Conservation (phyloP, 2,888 invertebrate species). For the Onchidella celtica region DNA sequence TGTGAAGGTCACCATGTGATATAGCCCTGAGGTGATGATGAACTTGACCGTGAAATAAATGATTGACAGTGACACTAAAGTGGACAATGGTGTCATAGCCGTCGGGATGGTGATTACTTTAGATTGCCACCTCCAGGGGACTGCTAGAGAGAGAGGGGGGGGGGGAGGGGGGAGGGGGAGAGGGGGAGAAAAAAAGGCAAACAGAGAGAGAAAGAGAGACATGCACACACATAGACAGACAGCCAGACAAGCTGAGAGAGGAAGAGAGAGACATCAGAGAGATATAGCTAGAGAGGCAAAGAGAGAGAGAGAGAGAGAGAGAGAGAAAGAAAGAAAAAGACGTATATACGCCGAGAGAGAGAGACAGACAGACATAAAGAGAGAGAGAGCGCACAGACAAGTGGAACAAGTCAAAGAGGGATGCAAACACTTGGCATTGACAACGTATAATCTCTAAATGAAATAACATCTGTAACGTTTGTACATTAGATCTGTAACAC, state of each 20-base stretch:
- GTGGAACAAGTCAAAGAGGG: neutral
- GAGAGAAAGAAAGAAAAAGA: neutral
- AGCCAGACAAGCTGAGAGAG: neutral
- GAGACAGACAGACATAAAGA: conserved; percentile 8
- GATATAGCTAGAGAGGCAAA: neutral
- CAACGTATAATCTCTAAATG: too few species aligned
- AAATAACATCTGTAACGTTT: too few species aligned
- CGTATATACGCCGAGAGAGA: neutral
- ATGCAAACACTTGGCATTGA: too few species aligned
- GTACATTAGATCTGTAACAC: too few species aligned
- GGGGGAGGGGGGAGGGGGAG: neutral
- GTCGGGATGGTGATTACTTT: too few species aligned
- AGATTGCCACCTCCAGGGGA: neutral
- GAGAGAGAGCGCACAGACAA: neutral
- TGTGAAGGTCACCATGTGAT: too few species aligned
- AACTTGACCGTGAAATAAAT: too few species aligned
- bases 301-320: conserved; percentile 6
- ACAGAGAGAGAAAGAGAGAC: conserved; percentile 25
- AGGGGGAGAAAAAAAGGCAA: conserved; percentile 27
- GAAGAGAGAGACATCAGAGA: conserved; percentile 6
- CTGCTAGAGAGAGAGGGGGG: neutral
- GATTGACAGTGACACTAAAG: too few species aligned
- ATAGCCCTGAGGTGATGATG: too few species aligned
- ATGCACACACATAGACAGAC: neutral
- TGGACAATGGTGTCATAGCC: too few species aligned